A percentile compares a stretch with the other conserved stretches of the same genome.
Conservation (phyloP, 2,888 invertebrate genomes). For the Campoletis raptor region DNA sequence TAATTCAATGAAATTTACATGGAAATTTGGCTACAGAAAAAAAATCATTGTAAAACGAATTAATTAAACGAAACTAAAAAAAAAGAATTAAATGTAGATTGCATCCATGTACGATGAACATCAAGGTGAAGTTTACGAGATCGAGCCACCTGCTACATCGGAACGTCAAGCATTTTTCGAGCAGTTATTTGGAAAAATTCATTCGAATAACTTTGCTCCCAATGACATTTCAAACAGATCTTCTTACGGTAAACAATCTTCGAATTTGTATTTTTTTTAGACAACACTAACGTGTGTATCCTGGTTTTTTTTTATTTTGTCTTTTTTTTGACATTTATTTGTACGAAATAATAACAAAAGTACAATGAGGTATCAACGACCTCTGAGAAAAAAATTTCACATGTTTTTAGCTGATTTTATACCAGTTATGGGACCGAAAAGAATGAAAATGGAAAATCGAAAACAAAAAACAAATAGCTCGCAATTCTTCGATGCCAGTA, state of each 20-base stretch:
- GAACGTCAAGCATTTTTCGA: constrained; percentile 80
- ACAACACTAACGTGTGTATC: neutral
- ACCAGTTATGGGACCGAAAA: constrained; percentile 70
- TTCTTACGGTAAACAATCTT: constrained; percentile 75
- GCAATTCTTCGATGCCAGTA: constrained; percentile 57
- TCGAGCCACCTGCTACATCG: constrained; percentile 72
- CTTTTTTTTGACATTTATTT: neutral
- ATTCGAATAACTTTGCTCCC: constrained; percentile 61
- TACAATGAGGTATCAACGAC: neutral
- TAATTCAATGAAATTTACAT: too few relatives aligned
- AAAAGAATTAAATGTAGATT: constrained; percentile 74
- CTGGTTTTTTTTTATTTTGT: neutral
- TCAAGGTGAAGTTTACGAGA: constrained; percentile 79
- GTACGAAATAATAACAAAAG: neutral
- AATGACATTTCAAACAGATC: constrained; percentile 77
- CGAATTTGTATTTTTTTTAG: neutral
- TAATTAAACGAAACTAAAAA: too few relatives aligned
- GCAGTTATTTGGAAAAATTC: constrained; percentile 76
- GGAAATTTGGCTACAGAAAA: neutral
- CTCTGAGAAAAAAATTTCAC: neutral
- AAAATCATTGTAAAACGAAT: too few relatives aligned
- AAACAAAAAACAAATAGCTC: constrained; percentile 61
- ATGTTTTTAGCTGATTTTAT: constrained; percentile 70
- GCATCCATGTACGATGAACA: constrained; percentile 77
- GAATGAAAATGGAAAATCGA: constrained; percentile 69